Percentiles rank a stretch among this genome's conserved stretches.
Conservation (phyloP, 2,797 vertebrate species). For the Enteromius unitaeniatus region DNA sequence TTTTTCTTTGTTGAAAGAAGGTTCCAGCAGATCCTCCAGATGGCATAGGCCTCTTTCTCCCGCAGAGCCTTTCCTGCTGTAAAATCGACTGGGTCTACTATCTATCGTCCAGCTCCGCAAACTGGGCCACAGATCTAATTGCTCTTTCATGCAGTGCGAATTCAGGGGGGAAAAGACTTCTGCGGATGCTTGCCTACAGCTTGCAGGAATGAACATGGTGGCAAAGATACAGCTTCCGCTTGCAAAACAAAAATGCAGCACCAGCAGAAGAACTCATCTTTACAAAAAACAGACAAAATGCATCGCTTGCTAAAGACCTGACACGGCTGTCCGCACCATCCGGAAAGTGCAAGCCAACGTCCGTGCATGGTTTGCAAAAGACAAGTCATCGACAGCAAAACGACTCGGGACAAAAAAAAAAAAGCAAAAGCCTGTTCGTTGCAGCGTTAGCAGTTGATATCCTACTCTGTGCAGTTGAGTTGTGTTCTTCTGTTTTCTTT, state of each 20-base stretch:
- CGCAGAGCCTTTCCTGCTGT: conserved; percentile 38
- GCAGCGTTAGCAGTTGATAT: neutral
- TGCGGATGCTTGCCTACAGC: conserved; percentile 19
- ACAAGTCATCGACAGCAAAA: conserved; percentile 30
- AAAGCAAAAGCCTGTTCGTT: neutral
- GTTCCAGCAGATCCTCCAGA: conserved; percentile 40
- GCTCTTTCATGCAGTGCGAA: conserved; percentile 53
- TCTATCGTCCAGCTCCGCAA: conserved; percentile 40
- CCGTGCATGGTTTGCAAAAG: conserved; percentile 1
- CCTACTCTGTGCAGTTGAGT: conserved; percentile 2
- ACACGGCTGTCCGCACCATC: neutral
- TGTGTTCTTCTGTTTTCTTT: neutral
- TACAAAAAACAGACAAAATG: conserved; percentile 30
- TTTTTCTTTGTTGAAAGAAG: conserved; percentile 32
- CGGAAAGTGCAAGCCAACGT: conserved; percentile 13
- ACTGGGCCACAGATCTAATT: conserved; percentile 53
- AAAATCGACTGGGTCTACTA: conserved; percentile 46
- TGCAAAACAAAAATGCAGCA: conserved; percentile 22
- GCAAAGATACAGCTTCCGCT: conserved; percentile 14
- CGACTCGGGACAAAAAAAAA: neutral
- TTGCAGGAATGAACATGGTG: conserved; percentile 21
- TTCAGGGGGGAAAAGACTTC: conserved; percentile 25
- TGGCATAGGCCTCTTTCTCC: conserved; percentile 37
- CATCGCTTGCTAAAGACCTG: conserved; percentile 25
- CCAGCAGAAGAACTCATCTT: conserved; percentile 24